Evolutionary conservation across 2,888 invertebrate genomes (phyloP), one percentile per base, ranked within the genome.

Genomic region (Netelia virgata): DNA sequence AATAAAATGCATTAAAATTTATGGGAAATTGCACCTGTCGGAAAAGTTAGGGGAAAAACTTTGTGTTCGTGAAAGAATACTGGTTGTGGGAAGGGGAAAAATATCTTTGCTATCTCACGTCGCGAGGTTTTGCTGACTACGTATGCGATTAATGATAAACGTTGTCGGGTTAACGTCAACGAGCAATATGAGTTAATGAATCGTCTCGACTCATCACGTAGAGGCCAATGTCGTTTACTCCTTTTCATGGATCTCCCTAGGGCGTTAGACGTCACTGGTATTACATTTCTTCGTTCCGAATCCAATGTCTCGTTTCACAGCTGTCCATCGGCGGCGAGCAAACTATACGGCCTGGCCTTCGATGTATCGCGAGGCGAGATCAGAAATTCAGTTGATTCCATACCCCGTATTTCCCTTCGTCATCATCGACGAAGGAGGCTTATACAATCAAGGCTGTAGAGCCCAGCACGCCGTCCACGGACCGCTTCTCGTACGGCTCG

Each of bases 281-380:
- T 18, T n/a, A 6, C n/a, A 11, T 16, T 50, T 36, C 14, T 66
- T 53, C 64, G 41, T 55, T 41, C 66, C 18, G 10, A 66, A 23
- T 9, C 41, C 41, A 10, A n/a, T 41, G 66, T 61, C 59, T 20
- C 59, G 59, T 16, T 50, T 9, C 47, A 20, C 9, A 47, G 36
- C 14, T 23, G 59, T 68, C 68, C 16, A 77, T 77, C 47, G 14
- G 68, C 76, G 11, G 11, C 70, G 41, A 5, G 36, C 1, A 6
- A 10, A 20, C 5, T 59, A 9, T 23, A 5, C 20, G 18, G 1
- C 6, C 36, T 28, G 66, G 66, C 75, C 64, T 76, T 66, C 75
- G 75, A 66, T 53, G 50, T 77, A 69, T 69, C 69, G 3, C 18
- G 16, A 61, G 36, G 59, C 61, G 59, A 50, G 69, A 77, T 77